Conservation (phyloP, 1,140 invertebrate species). For the Papilio dardanus region DNA sequence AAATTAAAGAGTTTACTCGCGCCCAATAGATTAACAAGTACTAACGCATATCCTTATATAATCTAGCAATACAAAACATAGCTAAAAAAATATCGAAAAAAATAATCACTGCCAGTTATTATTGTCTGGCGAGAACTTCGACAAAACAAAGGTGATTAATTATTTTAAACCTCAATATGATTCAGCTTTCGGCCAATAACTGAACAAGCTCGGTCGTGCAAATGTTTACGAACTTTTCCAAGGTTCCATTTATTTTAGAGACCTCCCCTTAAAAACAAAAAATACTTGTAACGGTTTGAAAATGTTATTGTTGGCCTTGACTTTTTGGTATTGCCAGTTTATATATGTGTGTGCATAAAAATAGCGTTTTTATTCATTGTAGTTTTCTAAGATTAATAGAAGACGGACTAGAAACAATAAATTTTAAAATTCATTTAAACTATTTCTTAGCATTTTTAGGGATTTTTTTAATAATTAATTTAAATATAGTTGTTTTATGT, state of each 20-base stretch:
- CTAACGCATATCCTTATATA: not conserved
- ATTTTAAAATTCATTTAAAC: not conserved
- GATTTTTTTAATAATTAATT: not conserved
- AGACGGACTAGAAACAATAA: not conserved
- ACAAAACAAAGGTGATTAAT: no score
- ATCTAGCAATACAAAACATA: no score
- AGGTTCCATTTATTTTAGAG: no score
- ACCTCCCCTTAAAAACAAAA: no score
- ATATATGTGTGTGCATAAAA: not conserved
- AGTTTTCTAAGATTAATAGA: not conserved
- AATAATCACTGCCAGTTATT: no score
- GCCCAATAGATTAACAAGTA: constrained; percentile 46
- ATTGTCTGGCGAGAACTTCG: no score
- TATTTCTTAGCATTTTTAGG: not conserved
- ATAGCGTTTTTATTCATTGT: not conserved
- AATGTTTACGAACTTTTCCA: no score
- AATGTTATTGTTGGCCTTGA: not conserved
- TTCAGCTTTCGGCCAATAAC: no score
- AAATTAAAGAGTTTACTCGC: constrained; percentile 69
- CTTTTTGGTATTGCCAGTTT: not conserved
- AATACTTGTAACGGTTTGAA: not conserved
- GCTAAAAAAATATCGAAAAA: no score
- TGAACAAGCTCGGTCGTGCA: no score
- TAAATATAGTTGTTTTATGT: constrained; percentile 4
- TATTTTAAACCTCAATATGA: no score